A percentile compares a stretch with the other conserved stretches of the same genome.
Evolutionary conservation across 2,797 vertebrate genomes (phyloP).

Genomic region (Huso huso): DNA sequence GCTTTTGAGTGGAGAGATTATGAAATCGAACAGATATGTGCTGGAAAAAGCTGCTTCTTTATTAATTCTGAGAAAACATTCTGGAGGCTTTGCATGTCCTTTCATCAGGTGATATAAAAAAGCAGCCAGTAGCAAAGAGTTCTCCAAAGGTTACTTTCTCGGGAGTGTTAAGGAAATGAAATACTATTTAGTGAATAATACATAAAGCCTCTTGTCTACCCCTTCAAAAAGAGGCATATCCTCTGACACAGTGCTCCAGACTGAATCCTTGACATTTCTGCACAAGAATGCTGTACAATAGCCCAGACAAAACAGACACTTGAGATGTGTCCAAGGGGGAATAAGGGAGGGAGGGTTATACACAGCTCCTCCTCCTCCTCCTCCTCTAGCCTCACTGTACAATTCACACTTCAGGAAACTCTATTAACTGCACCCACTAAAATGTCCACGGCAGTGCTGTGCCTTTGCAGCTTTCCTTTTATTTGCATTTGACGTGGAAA

Average conservation of each 20-base stretch:
- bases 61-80: neutral
- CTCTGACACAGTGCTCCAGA: conserved; percentile 75
- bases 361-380: conserved; percentile 48
- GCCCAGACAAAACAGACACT: conserved; percentile 90
- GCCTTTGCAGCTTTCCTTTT: conserved; percentile 1
- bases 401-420: conserved; percentile 42
- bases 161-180: conserved; percentile 69
- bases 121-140: conserved; percentile 38
- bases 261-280: conserved; percentile 64
- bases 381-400: conserved; percentile 37
- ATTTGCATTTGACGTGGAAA: neutral
- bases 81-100: neutral
- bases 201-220: conserved; percentile 64
- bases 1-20: neutral
- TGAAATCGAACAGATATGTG: neutral
- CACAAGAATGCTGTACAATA: conserved; percentile 64
- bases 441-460: conserved; percentile 5
- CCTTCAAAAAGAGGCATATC: conserved; percentile 78
- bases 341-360: conserved; percentile 47
- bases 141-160: conserved; percentile 59
- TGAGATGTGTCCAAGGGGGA: conserved; percentile 45
- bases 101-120: conserved; percentile 9
- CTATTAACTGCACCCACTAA: neutral
- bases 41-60: neutral
- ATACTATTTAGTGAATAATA: conserved; percentile 68